phyloP scores from a whole-genome alignment of 2,888 invertebrate species.

The Drosophila pseudotalamancana region DNA sequence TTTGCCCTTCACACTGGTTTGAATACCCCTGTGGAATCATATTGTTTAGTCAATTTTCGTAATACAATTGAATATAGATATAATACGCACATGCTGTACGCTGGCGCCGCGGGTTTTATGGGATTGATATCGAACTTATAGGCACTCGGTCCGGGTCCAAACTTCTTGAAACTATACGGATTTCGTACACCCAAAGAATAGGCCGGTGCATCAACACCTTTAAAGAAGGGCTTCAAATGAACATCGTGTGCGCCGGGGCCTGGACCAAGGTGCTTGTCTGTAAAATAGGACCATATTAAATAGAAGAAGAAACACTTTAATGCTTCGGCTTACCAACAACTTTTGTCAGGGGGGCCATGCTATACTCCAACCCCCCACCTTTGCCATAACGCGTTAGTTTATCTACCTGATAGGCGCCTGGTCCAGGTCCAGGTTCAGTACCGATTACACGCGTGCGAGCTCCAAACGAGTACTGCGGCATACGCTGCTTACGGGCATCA shows the following conservation, averaged over 20 bases:
- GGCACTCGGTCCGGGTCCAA: slow-evolving; percentile 79
- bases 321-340: slow-evolving; percentile 50
- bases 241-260: slow-evolving; percentile 82
- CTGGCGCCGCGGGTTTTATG: slow-evolving; percentile 69
- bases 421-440: slow-evolving; percentile 75
- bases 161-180: slow-evolving; percentile 51
- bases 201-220: slow-evolving; percentile 82
- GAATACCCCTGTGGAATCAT: slow-evolving; percentile 64
- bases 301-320: accelerated
- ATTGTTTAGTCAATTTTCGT: accelerated
- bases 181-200: slow-evolving; percentile 85
- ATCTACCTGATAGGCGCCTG: slow-evolving; percentile 77
- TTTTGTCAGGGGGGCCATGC: slow-evolving; percentile 84
- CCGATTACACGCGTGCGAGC: slow-evolving; percentile 34
- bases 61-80: neutral
- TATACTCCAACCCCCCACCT: slow-evolving; percentile 83
- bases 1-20: slow-evolving; percentile 43
- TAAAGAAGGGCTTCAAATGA: slow-evolving; percentile 69
- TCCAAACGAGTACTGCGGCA: slow-evolving; percentile 84
- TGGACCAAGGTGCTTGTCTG: slow-evolving; percentile 76
- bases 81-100: slow-evolving; percentile 81
- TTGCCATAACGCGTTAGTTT: slow-evolving; percentile 78
- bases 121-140: slow-evolving; percentile 69
- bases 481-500: slow-evolving; percentile 85
- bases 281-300: neutral